Percentiles rank a stretch among this genome's conserved stretches.
phyloP scores from a whole-genome alignment of 1,140 invertebrate genomes.

The Coenobita brevimanus region DNA sequence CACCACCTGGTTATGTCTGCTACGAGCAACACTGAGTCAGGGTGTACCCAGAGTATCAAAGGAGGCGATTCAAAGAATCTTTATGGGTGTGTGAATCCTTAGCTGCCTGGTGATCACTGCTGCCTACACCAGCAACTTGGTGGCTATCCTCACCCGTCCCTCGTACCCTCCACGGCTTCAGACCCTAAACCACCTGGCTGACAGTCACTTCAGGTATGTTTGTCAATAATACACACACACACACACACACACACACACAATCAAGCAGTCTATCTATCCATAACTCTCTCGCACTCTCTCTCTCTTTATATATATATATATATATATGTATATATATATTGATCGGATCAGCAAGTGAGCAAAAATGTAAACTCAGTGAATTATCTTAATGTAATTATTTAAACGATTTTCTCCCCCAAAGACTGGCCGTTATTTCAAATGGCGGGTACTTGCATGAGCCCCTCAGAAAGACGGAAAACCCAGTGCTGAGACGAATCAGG shows the following conservation, averaged over 20 bases:
- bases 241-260: no score
- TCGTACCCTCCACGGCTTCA: not conserved
- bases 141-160: slow-evolving; percentile 10
- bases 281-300: no score
- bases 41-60: not conserved
- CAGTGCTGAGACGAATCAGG: not conserved
- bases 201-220: not conserved
- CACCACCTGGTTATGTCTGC: no score
- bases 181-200: not conserved
- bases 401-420: not conserved
- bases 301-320: no score
- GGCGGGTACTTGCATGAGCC: not conserved
- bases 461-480: not conserved
- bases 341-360: not conserved
- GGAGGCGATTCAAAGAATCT: not conserved
- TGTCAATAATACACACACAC: not conserved
- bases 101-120: not conserved
- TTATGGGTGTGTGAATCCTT: not conserved
- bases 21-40: no score
- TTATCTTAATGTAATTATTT: not conserved
- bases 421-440: not conserved
- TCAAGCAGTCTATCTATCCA: no score
- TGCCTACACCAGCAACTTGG: slow-evolving; percentile 3
- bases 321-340: no score
- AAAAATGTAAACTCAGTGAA: not conserved